Base-by-base conservation (phyloP, 2,888 invertebrate species). In the Busseola fusca region DNA sequence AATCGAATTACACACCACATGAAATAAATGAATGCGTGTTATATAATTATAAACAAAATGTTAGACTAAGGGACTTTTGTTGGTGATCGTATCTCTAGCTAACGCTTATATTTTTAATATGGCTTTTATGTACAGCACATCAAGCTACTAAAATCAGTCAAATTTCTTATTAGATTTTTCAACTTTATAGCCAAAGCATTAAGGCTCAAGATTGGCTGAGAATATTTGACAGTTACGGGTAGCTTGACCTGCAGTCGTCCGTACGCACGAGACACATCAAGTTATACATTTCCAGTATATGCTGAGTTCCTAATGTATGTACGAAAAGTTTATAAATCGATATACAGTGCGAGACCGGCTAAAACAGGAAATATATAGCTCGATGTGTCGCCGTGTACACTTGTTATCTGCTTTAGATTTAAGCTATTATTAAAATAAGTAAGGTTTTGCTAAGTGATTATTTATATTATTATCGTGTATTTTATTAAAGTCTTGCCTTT, bases 401-500 rank as follows among this genome's bases (percentile, higher is more conserved):
- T 27, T 69, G 16, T 37, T 75, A 60, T 54, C 50, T 62, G 27
- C 30, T 27, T 74, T 30, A 48, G 4, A 27, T 34, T 34, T 74
- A 68, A 48, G 52, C 30, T 59, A 74, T 67, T 57, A 27, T 21
- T 21, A 18, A 4, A 64, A 21, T 70, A 52, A 27, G 21, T 71
- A 45, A 48, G n/a, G 45, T 27, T 71, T 72, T 42, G 25, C 42
- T 52, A 59, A n/a, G 37, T 27, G 25, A 25, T 25, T 62, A 64
- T 52, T 52, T 60, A 48, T 50, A 64, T 42, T 42, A n/a, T 9
- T 50, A 14, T 56, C 45, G 27, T 56, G 45, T 56, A n/a, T 64
- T 64, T 64, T 64, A 1, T 62, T 58, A 30, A n/a, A 48, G 42
- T 63, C 45, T 63, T 72, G 72, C 58, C 72, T 79, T 75, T 75